Evolutionary conservation across 2,888 invertebrate genomes (phyloP).

Genomic region (Leucozona laternaria): DNA sequence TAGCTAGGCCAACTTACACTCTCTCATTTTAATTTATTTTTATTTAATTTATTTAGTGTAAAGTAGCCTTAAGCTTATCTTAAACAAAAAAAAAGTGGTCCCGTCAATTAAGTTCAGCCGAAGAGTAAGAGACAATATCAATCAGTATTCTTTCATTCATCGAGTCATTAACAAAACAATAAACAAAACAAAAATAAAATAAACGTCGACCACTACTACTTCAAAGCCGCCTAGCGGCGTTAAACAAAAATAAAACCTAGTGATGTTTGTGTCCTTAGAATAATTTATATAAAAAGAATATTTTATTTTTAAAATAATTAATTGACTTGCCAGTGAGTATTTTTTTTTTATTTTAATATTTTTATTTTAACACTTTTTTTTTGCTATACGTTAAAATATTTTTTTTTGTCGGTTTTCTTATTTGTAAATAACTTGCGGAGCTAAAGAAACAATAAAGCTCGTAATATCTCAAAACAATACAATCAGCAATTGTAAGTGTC

Average conservation of each 20-base stretch:
- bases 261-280: slow-evolving; percentile 52
- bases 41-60: slow-evolving; percentile 61
- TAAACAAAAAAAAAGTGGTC: slow-evolving; percentile 26
- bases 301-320: slow-evolving; percentile 38
- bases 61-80: slow-evolving; percentile 45
- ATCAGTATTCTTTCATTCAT: slow-evolving; percentile 68
- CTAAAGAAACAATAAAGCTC: background rate
- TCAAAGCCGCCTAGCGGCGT: slow-evolving; percentile 49
- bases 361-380: slow-evolving; percentile 35
- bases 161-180: slow-evolving; percentile 33
- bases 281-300: slow-evolving; percentile 34
- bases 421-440: slow-evolving; percentile 48
- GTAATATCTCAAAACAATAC: slow-evolving; percentile 4
- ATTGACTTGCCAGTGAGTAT: slow-evolving; percentile 57
- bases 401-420: background rate
- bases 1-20: slow-evolving; percentile 59
- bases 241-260: slow-evolving; percentile 31
- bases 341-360: slow-evolving; percentile 30
- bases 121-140: slow-evolving; percentile 15
- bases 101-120: slow-evolving; percentile 22
- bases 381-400: slow-evolving; percentile 26
- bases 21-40: slow-evolving; percentile 59
- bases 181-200: slow-evolving; percentile 8
- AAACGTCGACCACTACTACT: slow-evolving; percentile 44
- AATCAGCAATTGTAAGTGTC: slow-evolving; percentile 55